Percentiles rank a stretch among this genome's conserved stretches.
Evolutionary conservation across 2,113 vertebrate genomes (phyloP).

Genomic region (Leptocoma aspasia): DNA sequence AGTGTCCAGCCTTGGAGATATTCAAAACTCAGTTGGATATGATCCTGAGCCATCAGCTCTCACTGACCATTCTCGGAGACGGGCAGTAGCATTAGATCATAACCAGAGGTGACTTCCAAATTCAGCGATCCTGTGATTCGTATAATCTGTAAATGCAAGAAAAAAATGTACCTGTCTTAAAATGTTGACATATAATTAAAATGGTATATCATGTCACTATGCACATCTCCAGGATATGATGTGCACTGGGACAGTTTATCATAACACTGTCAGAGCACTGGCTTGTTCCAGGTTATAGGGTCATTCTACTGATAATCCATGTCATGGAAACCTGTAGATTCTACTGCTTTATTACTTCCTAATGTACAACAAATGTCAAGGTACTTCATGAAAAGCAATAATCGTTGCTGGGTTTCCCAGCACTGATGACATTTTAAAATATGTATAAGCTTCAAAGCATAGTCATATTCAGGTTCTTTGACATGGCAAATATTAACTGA

Average conservation of each 20-base stretch:
- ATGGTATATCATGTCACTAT: neutral
- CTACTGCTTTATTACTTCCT: neutral
- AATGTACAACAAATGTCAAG: constrained; percentile 15
- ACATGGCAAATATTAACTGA: neutral
- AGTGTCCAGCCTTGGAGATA: neutral
- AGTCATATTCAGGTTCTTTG: neutral
- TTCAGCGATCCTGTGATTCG: neutral
- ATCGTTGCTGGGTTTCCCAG: neutral
- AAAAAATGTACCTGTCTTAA: neutral
- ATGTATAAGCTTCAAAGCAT: neutral
- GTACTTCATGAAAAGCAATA: neutral
- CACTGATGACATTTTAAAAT: neutral
- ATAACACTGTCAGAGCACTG: neutral
- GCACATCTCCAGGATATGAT: neutral
- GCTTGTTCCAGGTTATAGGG: neutral
- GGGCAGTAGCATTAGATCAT: neutral
- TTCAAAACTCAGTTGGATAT: neutral
- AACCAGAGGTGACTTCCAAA: neutral
- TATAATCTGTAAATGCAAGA: neutral
- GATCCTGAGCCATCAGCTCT: neutral
- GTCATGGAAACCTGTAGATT: neutral
- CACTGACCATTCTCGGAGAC: neutral
- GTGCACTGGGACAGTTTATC: neutral
- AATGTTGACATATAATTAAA: constrained; percentile 17
- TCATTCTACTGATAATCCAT: neutral